These are phyloP conservation scores for Panagrolaimus sp. DNA, from an alignment of 1,140 invertebrate genomes.

Conservation along the genomic window DNA sequence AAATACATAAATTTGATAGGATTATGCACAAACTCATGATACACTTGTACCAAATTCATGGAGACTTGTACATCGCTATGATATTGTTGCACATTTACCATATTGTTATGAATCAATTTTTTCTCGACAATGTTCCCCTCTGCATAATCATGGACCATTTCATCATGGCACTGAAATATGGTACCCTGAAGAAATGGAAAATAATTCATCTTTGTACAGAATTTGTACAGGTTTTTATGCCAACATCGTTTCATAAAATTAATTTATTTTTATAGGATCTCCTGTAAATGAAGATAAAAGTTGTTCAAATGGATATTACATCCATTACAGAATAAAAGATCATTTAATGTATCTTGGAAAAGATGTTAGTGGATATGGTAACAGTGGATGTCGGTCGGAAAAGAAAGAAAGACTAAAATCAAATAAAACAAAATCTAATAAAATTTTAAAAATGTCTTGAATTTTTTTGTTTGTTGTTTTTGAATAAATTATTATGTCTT, in stretches of 20 bases:
- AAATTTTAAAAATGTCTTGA: no score
- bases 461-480: no score
- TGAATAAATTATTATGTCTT: no score
- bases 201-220: neutral
- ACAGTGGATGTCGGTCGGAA: neutral
- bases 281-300: slow-evolving; percentile 39
- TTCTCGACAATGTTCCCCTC: no score
- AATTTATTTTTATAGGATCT: slow-evolving; percentile 16
- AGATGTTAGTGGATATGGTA: slow-evolving; percentile 32
- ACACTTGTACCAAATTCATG: slow-evolving; percentile 39
- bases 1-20: no score
- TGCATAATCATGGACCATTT: neutral
- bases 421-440: no score
- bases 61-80: slow-evolving; percentile 39
- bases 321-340: slow-evolving; percentile 28
- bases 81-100: slow-evolving; percentile 43
- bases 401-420: no score
- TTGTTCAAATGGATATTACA: slow-evolving; percentile 20
- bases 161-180: slow-evolving; percentile 17
- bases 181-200: slow-evolving; percentile 6
- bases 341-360: slow-evolving; percentile 43
- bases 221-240: slow-evolving; percentile 4
- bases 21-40: slow-evolving; percentile 41
- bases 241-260: no score
- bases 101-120: slow-evolving; percentile 24